Evolutionary conservation across 1,140 invertebrate genomes (phyloP), one percentile per base, ranked within the genome.

Genomic region (Kradibia gibbosae): DNA sequence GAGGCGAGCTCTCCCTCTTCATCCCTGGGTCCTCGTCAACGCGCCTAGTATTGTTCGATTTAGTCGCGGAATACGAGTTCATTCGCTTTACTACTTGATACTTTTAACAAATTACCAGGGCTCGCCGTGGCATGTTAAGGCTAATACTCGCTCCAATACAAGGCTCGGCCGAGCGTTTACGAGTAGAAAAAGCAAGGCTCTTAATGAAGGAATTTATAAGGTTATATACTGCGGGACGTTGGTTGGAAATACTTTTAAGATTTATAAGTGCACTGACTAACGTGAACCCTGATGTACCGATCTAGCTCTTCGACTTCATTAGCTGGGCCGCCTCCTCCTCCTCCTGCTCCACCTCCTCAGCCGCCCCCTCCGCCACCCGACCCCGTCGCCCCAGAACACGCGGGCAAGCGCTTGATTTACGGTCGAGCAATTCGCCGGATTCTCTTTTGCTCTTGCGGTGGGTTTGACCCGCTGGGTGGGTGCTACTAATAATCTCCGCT

Each of bases 301-400:
- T 86, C 88, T 87, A 91, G 90, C 90, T 89, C 90, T 88, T 90
- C 90, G 85, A 83, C 88, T 90, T 91, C 89, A 90, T 90, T 91
- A 91, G 87, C 87, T 70, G 76, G 74, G 83, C 82, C 81, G 82
- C 80, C 60, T 73, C 60, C 39, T 70, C 83, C 74, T 65, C 82
- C 83, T 80, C 84, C 85, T 80, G 83, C 84, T 86, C 82, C 84
- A 83, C 75, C 5, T 39, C 34, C 34, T n/a, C 17, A 2, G 7
- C 20, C 65, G 20, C 1, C 36, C 36, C 0, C 34, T 36, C 82
- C 83, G 50, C n/a, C 84, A 83, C 83, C 60, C 80, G 4, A 48
- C 25, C 42, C 11, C 60, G 36, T 17, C 28, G 25, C 22, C 82
- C 83, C 45, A 5, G 50, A 31, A 81, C 82, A 81, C 84, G 82